phyloP scores from a whole-genome alignment of 2,797 vertebrate species.

The Picus viridis region DNA sequence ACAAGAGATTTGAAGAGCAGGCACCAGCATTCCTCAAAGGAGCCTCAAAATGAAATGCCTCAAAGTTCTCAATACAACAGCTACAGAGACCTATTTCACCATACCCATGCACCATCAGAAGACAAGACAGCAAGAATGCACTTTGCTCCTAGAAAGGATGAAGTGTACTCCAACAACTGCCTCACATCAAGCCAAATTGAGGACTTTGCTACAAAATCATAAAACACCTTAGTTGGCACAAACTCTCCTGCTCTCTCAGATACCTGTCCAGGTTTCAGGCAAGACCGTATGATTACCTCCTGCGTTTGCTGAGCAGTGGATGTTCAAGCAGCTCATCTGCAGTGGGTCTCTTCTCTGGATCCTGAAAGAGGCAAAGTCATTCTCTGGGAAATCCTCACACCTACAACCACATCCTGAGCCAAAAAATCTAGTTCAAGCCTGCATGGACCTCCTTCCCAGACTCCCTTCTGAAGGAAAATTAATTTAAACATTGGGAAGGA shows the following conservation, averaged over 20 bases:
- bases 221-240: background rate
- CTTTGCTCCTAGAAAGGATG: background rate
- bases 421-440: background rate
- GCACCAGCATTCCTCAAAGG: background rate
- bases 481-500: background rate
- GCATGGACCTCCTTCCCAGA: background rate
- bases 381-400: constrained; percentile 1
- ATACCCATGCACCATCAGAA: background rate
- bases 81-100: background rate
- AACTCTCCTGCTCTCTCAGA: background rate
- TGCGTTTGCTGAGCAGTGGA: constrained; percentile 84
- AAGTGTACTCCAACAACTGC: background rate
- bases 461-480: background rate
- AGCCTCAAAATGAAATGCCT: background rate
- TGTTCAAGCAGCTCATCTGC: constrained; percentile 89
- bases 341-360: constrained; percentile 94
- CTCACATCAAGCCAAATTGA: background rate
- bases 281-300: constrained; percentile 80
- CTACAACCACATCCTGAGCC: background rate
- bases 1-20: background rate
- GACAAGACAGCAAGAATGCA: background rate
- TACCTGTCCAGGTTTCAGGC: background rate
- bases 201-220: background rate
- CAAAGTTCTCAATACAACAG: background rate
- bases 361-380: constrained; percentile 78